Conservation (phyloP, 2,888 invertebrate species). For the Standfussiana lucernea region DNA sequence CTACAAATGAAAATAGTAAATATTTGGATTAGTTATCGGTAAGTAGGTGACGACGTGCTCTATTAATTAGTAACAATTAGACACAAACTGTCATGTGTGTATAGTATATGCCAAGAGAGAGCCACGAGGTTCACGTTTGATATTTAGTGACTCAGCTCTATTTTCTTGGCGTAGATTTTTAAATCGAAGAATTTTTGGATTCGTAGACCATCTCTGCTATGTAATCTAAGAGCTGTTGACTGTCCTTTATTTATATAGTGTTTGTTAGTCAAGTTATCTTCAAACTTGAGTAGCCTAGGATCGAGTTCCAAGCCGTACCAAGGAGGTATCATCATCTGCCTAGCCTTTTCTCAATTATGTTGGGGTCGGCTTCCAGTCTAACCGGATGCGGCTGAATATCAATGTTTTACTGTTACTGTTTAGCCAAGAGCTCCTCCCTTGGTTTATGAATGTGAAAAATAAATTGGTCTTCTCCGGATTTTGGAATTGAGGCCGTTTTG, state of each 20-base stretch:
- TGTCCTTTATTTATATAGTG: background rate
- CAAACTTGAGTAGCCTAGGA: background rate
- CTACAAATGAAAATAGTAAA: constrained; percentile 14
- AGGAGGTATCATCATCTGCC: background rate
- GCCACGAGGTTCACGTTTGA: constrained; percentile 87
- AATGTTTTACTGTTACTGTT: no score
- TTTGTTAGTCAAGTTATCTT: background rate
- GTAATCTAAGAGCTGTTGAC: constrained; percentile 76
- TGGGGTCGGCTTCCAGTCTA: background rate
- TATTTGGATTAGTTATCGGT: constrained; percentile 14
- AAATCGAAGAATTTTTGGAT: constrained; percentile 71
- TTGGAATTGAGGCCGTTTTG: no score
- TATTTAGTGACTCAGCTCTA: constrained; percentile 90
- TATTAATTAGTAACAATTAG: constrained; percentile 35
- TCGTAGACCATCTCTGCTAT: constrained; percentile 62
- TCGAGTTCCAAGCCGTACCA: background rate
- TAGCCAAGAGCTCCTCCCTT: no score
- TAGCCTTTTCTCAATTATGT: background rate
- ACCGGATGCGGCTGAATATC: no score
- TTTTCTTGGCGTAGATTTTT: constrained; percentile 89
- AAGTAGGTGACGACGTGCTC: background rate
- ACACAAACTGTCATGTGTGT: background rate
- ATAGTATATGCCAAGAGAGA: constrained; percentile 75
- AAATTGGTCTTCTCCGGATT: no score
- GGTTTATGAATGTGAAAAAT: no score